A percentile compares a stretch with the other conserved stretches of the same genome.
Evolutionary conservation across 2,888 invertebrate genomes (phyloP).

Genomic region (Anarsia innoxiella): DNA sequence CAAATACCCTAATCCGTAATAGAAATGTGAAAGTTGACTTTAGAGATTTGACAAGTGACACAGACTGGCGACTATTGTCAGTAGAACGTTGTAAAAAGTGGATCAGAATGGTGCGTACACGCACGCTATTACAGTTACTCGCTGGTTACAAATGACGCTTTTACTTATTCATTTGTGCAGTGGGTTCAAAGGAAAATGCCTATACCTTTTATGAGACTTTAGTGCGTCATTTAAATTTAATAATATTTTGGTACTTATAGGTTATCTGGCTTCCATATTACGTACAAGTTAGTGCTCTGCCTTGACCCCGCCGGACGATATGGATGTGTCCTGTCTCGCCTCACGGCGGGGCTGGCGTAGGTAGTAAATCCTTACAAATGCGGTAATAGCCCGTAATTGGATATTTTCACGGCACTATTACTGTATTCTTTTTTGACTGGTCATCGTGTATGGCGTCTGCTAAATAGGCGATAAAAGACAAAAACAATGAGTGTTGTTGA

Average conservation of each 20-base stretch:
- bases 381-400: constrained; percentile 15
- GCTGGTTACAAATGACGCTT: constrained; percentile 6
- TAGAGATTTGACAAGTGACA: constrained; percentile 20
- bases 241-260: no score
- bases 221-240: no score
- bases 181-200: no score
- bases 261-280: no score
- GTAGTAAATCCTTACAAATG: constrained; percentile 18
- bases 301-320: constrained; percentile 4
- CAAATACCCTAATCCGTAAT: constrained; percentile 11
- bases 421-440: no score
- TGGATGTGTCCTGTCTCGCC: not conserved
- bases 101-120: constrained; percentile 28
- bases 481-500: no score
- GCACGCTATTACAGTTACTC: constrained; percentile 25
- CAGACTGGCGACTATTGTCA: constrained; percentile 19
- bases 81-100: constrained; percentile 22
- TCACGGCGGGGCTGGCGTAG: constrained; percentile 4
- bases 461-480: no score
- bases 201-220: no score
- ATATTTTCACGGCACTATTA: constrained; percentile 6
- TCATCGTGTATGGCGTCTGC: no score
- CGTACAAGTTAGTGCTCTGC: constrained; percentile 6
- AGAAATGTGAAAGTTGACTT: constrained; percentile 14
- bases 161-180: no score